Conservation (phyloP, 2,888 invertebrate species). For the Barypeithes pellucidus region DNA sequence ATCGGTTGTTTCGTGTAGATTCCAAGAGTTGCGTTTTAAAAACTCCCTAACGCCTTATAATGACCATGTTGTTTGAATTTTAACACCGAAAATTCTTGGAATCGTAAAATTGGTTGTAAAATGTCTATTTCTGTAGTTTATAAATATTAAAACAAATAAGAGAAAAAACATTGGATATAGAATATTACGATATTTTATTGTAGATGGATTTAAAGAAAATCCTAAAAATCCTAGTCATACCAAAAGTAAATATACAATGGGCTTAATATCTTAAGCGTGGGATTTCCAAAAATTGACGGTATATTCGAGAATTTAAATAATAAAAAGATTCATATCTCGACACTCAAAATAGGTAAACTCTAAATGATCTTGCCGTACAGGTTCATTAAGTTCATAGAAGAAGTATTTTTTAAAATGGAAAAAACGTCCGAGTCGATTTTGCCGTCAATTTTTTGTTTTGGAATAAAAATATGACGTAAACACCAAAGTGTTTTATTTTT, state of each 20-base stretch:
- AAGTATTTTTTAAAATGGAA: too few species aligned
- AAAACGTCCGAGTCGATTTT: too few species aligned
- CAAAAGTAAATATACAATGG: background rate
- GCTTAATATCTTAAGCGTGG: background rate
- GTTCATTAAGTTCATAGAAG: too few species aligned
- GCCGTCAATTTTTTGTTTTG: too few species aligned
- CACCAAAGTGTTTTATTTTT: too few species aligned
- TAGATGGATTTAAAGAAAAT: background rate
- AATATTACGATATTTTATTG: background rate
- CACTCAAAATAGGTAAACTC: too few species aligned
- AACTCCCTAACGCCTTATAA: too few species aligned
- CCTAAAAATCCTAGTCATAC: background rate
- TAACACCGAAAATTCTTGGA: background rate
- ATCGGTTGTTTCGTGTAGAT: too few species aligned
- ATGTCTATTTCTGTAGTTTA: background rate
- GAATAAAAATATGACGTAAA: too few species aligned
- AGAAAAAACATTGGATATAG: background rate
- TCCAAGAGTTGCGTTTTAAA: too few species aligned
- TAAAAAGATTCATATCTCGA: background rate
- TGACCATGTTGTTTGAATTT: background rate
- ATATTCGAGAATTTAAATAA: background rate
- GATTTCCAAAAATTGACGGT: background rate
- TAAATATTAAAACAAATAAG: background rate
- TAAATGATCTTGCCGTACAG: too few species aligned
- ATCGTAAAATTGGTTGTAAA: background rate